Evolutionary conservation across 1,140 invertebrate genomes (phyloP).

Genomic region (Saccostrea echinata): DNA sequence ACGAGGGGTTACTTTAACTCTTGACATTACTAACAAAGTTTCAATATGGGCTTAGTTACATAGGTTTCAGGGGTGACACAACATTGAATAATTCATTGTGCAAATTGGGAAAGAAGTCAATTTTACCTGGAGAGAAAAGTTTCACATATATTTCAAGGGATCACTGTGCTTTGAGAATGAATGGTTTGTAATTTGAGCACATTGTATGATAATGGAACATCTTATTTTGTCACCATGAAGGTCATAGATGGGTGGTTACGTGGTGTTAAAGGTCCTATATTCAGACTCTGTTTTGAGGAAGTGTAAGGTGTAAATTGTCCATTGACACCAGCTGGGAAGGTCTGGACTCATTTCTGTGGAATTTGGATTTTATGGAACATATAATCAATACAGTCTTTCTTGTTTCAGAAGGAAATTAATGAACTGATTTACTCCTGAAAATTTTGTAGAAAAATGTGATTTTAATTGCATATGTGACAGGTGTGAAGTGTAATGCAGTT

Average conservation of each 20-base stretch:
- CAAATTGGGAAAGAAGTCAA: background rate
- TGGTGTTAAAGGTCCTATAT: constrained; percentile 11
- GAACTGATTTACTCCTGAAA: background rate
- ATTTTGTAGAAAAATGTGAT: background rate
- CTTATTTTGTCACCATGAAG: constrained; percentile 22
- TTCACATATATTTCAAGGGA: constrained; percentile 1
- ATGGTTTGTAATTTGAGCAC: constrained; percentile 13
- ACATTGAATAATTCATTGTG: constrained; percentile 32
- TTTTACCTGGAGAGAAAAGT: constrained; percentile 26
- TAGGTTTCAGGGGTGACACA: background rate
- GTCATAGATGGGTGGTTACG: constrained; percentile 33
- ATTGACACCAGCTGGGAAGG: background rate
- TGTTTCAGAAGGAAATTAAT: constrained; percentile 15
- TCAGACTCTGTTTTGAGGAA: constrained; percentile 15
- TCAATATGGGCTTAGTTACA: background rate
- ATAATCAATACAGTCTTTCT: constrained; percentile 11
- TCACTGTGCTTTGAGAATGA: background rate
- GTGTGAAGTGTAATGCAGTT: background rate
- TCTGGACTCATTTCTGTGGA: background rate
- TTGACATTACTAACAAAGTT: constrained; percentile 17
- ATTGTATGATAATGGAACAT: constrained; percentile 22
- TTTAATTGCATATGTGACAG: background rate
- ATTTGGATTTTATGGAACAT: background rate
- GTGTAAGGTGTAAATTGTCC: constrained; percentile 10
- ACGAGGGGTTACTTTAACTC: constrained; percentile 5